Conservation (phyloP, 92 coral and sea anemone species). For the Zoanthus solanderi region DNA sequence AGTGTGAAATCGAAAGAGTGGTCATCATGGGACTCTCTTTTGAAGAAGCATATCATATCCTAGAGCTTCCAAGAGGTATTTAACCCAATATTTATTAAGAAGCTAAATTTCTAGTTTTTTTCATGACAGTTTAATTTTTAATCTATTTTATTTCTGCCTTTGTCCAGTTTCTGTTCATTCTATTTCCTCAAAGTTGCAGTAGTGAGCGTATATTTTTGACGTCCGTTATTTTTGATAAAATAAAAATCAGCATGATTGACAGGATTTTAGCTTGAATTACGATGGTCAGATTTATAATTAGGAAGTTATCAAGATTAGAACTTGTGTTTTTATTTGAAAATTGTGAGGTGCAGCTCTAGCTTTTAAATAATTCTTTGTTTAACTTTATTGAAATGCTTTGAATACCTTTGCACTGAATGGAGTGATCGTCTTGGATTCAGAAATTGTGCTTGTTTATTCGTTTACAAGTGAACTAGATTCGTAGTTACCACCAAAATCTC, state of each 20-base stretch:
- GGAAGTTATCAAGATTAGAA: neutral
- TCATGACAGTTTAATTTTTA: neutral
- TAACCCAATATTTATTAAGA: neutral
- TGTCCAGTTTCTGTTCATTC: slow-evolving; percentile 13
- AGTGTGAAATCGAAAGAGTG: slow-evolving; percentile 17
- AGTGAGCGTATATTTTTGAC: neutral
- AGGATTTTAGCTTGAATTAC: neutral
- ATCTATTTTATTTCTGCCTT: neutral
- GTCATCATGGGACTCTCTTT: slow-evolving; percentile 80
- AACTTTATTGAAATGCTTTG: neutral
- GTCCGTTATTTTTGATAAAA: neutral
- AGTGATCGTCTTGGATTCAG: neutral
- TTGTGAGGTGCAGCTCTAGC: no score
- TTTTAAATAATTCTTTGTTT: neutral
- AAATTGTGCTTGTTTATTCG: neutral
- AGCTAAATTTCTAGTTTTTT: neutral
- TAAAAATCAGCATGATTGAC: neutral
- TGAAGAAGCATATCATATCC: slow-evolving; percentile 79
- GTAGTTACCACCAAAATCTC: neutral
- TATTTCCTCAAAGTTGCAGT: neutral
- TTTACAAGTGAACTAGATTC: neutral
- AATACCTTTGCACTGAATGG: neutral
- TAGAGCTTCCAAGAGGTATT: slow-evolving; percentile 85
- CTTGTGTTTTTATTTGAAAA: neutral
- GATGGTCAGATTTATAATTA: neutral